Percentiles rank a stretch among this genome's conserved stretches.
phyloP scores from a whole-genome alignment of 2,888 invertebrate species.

The Aethes cnicana region DNA sequence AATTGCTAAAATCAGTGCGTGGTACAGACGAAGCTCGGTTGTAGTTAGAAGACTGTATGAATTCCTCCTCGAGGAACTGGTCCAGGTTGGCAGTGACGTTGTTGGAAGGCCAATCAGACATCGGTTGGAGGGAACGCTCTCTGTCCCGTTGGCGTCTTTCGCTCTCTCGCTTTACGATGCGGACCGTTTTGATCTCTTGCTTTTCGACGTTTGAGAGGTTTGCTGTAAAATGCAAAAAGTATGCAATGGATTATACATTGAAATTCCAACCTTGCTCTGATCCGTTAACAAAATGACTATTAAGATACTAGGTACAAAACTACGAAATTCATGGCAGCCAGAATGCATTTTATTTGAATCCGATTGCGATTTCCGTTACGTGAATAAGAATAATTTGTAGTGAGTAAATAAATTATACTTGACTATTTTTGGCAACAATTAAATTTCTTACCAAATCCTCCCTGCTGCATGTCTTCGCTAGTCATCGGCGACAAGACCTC shows the following conservation, averaged over 20 bases:
- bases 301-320: no score
- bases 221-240: no score
- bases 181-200: constrained; percentile 94
- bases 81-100: constrained; percentile 70
- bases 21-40: constrained; percentile 80
- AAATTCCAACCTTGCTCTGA: no score
- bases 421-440: neutral
- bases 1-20: constrained; percentile 67
- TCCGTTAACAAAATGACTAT: no score
- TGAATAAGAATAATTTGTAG: no score
- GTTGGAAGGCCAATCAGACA: constrained; percentile 71
- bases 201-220: constrained; percentile 89
- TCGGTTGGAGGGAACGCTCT: constrained; percentile 84
- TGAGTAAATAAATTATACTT: no score
- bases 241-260: no score
- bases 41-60: constrained; percentile 65
- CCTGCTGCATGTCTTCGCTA: constrained; percentile 68
- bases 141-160: constrained; percentile 92
- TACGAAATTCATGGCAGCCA: no score
- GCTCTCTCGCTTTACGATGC: constrained; percentile 95
- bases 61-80: constrained; percentile 75
- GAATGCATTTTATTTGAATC: no score
- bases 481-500: constrained; percentile 67
- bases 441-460: constrained; percentile 60
- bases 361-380: no score